phyloP scores from a whole-genome alignment of 30 jellyfish, hydroid and myxozoan genomes.

The Nemopilema nomurai region DNA sequence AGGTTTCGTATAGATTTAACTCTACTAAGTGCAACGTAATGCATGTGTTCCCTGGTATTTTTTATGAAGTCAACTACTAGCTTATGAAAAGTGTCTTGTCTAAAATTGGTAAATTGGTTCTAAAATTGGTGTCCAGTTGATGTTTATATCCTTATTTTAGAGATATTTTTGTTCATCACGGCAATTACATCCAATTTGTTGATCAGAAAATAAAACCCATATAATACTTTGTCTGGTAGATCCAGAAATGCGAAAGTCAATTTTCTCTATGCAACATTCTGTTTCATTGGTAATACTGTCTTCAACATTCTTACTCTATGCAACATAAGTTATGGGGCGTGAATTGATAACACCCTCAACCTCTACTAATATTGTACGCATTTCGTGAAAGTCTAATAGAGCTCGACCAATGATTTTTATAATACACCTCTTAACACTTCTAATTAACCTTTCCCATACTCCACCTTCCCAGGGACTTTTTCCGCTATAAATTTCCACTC shows the following conservation, averaged over 20 bases:
- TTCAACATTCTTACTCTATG: no score
- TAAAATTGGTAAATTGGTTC: background rate
- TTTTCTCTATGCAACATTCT: no score
- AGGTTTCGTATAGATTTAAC: slow-evolving; percentile 2
- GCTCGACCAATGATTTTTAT: slow-evolving; percentile 39
- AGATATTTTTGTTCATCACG: no score
- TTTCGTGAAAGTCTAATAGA: slow-evolving; percentile 23
- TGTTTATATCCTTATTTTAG: no score
- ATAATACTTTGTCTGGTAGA: no score
- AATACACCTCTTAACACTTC: slow-evolving; percentile 39
- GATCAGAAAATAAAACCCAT: no score
- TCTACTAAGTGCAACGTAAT: slow-evolving; percentile 36
- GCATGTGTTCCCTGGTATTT: slow-evolving; percentile 34
- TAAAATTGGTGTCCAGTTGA: no score
- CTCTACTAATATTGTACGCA: background rate
- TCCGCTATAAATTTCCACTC: slow-evolving; percentile 23
- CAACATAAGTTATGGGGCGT: slow-evolving; percentile 30
- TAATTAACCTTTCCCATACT: slow-evolving; percentile 44
- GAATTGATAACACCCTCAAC: slow-evolving; percentile 19
- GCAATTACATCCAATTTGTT: no score
- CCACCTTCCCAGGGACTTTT: slow-evolving; percentile 37
- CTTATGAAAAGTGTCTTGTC: slow-evolving; percentile 9
- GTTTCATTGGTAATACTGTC: no score
- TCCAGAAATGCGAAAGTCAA: no score
- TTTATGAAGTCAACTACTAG: slow-evolving; percentile 3